Evolutionary conservation across 2,113 vertebrate genomes (phyloP).

Genomic region (Hoplias malabaricus): DNA sequence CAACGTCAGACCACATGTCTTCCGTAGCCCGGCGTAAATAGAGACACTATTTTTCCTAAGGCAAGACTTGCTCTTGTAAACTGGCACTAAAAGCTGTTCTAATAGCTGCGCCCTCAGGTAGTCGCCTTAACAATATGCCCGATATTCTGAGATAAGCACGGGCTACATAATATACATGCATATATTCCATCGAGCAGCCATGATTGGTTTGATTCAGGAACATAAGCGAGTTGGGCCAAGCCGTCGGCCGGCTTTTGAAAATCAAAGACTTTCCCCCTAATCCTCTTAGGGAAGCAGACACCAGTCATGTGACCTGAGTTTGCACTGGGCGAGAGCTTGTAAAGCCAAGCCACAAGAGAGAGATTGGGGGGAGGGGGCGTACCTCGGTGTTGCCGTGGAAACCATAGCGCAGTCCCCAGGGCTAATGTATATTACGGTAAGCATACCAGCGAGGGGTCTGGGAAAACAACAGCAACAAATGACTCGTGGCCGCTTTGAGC

Average conservation of each 20-base stretch:
- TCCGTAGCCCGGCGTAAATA: not conserved
- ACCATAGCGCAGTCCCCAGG: constrained; percentile 27
- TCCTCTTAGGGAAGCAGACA: constrained; percentile 47
- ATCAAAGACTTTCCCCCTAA: constrained; percentile 54
- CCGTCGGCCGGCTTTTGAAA: constrained; percentile 37
- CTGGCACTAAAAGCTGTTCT: not conserved
- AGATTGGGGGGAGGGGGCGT: not conserved
- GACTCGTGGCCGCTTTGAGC: not conserved
- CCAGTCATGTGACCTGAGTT: constrained; percentile 53
- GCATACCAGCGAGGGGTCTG: not conserved
- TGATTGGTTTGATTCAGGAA: constrained; percentile 34
- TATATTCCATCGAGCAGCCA: not conserved
- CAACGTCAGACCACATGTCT: not conserved
- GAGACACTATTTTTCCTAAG: not conserved
- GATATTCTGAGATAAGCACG: not conserved
- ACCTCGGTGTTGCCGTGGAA: constrained; percentile 40
- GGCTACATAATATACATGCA: not conserved
- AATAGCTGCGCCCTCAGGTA: not conserved
- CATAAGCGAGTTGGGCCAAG: constrained; percentile 9
- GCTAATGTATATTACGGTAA: constrained; percentile 11
- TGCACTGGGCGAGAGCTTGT: constrained; percentile 34
- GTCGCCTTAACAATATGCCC: not conserved
- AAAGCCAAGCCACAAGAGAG: constrained; percentile 30
- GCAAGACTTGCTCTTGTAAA: not conserved
- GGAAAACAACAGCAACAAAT: not conserved